phyloP scores from a whole-genome alignment of 2,888 invertebrate species.

The Coelopa pilipes region DNA sequence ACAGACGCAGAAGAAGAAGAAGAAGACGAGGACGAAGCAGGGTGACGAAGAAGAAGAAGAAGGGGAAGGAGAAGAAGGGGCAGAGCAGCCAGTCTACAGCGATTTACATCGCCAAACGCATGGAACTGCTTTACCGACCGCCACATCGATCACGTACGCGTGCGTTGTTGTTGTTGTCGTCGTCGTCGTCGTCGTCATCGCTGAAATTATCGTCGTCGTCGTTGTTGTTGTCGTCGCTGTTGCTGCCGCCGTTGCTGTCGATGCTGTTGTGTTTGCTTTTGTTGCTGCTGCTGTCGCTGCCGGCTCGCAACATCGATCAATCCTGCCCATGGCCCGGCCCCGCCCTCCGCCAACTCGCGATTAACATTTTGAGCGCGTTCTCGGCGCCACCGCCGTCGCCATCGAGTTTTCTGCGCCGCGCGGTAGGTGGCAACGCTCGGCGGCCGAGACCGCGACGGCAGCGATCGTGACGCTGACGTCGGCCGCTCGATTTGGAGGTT shows the following conservation, averaged over 20 bases:
- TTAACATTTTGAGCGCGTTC: neutral
- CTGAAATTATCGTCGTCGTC: neutral
- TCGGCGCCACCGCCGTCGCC: neutral
- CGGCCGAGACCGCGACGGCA: neutral
- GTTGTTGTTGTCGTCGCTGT: neutral
- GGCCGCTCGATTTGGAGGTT: neutral
- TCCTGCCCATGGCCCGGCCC: too few species aligned
- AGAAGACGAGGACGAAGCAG: too few species aligned
- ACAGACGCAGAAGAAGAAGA: neutral
- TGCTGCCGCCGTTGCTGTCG: neutral
- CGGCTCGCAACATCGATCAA: too few species aligned
- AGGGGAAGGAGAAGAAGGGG: too few species aligned
- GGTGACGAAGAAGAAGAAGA: too few species aligned
- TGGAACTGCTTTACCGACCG: conserved; percentile 9
- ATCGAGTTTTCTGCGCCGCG: neutral
- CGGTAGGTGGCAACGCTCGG: conserved; percentile 14
- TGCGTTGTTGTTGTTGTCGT: neutral
- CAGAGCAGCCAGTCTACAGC: neutral
- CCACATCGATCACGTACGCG: conserved; percentile 15
- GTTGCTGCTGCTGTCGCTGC: neutral
- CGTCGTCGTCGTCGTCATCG: neutral
- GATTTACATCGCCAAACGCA: neutral
- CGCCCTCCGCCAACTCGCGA: neutral
- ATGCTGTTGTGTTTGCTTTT: too few species aligned
- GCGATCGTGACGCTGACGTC: neutral